Evolutionary conservation across 2,113 vertebrate genomes (phyloP), one percentile per base, ranked within the genome.

Genomic region (Lepisosteus osseus): DNA sequence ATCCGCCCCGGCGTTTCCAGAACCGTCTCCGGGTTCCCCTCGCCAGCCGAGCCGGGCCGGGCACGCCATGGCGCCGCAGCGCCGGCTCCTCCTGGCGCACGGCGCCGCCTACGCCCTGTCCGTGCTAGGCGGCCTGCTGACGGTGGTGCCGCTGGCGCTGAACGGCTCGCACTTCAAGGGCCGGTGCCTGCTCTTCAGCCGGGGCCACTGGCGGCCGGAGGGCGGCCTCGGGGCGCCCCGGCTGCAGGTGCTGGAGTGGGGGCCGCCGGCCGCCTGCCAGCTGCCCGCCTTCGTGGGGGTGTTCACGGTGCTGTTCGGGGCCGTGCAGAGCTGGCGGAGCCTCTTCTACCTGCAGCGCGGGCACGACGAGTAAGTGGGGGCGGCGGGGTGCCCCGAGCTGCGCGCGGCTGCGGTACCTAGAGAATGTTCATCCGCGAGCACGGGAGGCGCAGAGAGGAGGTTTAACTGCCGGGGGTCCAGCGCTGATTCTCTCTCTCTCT

Each of bases 91-190:
- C 81, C 76, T 91, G 55, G 85, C 84, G 3, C 92, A 93, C 82
- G 92, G 90, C 9, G 72, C 85, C 40, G 83, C 84, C 59, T 89
- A 93, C 86, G 75, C 81, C 78, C 86, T 92, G 15, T 90, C 87
- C 0, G 61, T 91, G 0, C 72, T 76, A 45, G 86, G 83, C 4
- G 91, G 90, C 0, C 70, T 92, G 51, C 70, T 91, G 78, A 86
- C 90, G 73, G 89, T 93, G n/a, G 86, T 93, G 1, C 91, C 92
- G n/a, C 81, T 93, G 79, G 92, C 92, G 2, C 81, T 92, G 0
- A 93, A 89, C 80, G 90, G 91, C 42, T 90, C 90, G 0, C 88
- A 90, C 0, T 92, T 93, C 71, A 92, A 92, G 76, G 92, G 91
- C 67, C 86, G 91, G 4, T 93, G 92, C 51, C 90, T 89, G 2